Base-by-base conservation (phyloP, 2,113 vertebrate genomes). In the Hydrolagus affinis region DNA sequence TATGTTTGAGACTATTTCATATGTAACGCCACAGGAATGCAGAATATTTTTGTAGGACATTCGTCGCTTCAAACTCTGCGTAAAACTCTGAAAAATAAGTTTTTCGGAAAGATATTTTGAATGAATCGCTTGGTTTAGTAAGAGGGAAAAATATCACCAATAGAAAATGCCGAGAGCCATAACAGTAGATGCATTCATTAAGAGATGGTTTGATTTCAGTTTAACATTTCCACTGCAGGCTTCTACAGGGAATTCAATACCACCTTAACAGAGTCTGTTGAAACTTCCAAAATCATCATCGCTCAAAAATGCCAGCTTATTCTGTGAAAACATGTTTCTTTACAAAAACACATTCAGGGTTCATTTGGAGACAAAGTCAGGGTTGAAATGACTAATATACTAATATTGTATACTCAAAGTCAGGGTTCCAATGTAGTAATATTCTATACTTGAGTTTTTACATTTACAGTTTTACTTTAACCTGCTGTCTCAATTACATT, bases 1-100 rank as follows among this genome's bases (percentile, higher is more conserved):
- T 93, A 99, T 95, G 89, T 99, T 99, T 87, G 98, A 98, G 74
- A 99, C 97, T 70, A 99, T 98, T 92, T 99, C 97, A 89, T 99
- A 99, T 59, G 93, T 96, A 80, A 99, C 96, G 78, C 97, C 95
- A 76, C 97, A 97, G 88, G 95, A 94, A 90, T 96, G 94, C 86
- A 96, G 91, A 8, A 95, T 90, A 86, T 97, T 97, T 91, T 97
- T 98, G 86, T 96, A 87, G 11, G 97, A 98, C 95, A 99, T 99
- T 90, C 95, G 94, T 88, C 96, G 95, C 91, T 98, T 99, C 88
- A 99, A 93, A 89, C 96, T 98, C 93, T 99, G 98, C 9, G 98
- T 98, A 89, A 99, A 99, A 92, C 96, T 99, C 97, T 99, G 90
- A 11, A 88, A 87, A 80, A 10, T 87, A 86, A 91, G 75, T 83